Evolutionary conservation across 35 echinoderm and acorn worm species (phyloP).

Genomic region (Stichopus chloronotus): DNA sequence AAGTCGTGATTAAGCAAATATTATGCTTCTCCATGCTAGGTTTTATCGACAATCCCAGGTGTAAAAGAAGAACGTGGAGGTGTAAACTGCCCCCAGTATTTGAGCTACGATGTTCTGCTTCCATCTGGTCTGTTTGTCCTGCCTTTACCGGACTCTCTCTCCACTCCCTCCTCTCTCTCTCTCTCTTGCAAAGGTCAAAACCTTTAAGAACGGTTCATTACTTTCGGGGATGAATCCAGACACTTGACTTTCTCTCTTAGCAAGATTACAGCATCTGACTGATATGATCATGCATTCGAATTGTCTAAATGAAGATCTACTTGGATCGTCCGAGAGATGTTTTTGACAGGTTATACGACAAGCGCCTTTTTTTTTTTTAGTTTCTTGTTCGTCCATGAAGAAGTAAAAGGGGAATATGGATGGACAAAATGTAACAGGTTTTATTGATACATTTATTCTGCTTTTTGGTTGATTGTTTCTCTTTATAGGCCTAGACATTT

Average conservation of each 20-base stretch:
- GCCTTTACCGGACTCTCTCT: neutral
- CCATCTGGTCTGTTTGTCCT: neutral
- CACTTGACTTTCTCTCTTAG: neutral
- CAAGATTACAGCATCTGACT: neutral
- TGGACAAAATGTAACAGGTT: too few relatives aligned
- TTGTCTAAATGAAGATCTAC: neutral
- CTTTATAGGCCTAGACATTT: too few relatives aligned
- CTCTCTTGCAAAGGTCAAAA: neutral
- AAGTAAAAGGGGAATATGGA: too few relatives aligned
- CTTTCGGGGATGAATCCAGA: neutral
- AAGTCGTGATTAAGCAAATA: conserved; percentile 39
- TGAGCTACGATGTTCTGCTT: neutral
- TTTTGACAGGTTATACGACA: neutral
- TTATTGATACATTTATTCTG: too few relatives aligned
- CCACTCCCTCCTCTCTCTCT: too few relatives aligned
- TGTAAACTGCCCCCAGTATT: conserved; percentile 1
- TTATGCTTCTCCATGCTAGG: neutral
- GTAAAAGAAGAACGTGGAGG: neutral
- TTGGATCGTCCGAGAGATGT: neutral
- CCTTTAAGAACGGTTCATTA: neutral
- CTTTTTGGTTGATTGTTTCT: too few relatives aligned
- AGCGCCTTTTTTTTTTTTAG: neutral
- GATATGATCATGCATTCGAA: neutral
- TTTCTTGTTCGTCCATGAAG: too few relatives aligned
- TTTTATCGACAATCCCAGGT: neutral